phyloP scores from a whole-genome alignment of 2,797 vertebrate species.

The Centropyge bicolor region DNA sequence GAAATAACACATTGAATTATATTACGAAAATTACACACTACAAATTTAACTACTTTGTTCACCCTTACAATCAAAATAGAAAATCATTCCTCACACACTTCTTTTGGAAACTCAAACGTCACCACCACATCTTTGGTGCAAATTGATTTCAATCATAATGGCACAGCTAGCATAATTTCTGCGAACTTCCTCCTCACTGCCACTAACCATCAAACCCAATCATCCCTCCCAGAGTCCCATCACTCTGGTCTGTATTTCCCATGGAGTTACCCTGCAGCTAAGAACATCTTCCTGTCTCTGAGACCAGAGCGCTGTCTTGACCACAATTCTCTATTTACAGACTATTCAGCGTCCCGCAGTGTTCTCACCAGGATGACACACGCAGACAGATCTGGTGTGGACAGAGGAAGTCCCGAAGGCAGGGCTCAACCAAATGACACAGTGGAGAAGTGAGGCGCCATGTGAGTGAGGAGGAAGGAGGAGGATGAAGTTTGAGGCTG shows the following conservation, averaged over 20 bases:
- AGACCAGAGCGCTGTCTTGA: constrained; percentile 41
- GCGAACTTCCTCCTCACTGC: constrained; percentile 57
- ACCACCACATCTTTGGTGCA: not conserved
- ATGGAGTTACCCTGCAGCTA: constrained; percentile 52
- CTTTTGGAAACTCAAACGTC: too few relatives aligned
- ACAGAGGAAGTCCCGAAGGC: constrained; percentile 64
- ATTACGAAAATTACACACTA: not conserved
- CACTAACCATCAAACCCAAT: constrained; percentile 58
- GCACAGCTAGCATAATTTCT: constrained; percentile 47
- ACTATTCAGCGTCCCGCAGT: constrained; percentile 63
- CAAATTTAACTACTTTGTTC: not conserved
- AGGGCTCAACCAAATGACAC: constrained; percentile 64
- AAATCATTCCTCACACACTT: not conserved
- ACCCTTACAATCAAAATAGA: not conserved
- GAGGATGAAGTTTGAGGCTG: constrained; percentile 43
- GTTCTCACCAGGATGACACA: constrained; percentile 68
- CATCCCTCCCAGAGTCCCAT: constrained; percentile 54
- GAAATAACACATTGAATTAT: not conserved
- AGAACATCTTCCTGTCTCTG: constrained; percentile 54
- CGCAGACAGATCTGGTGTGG: constrained; percentile 61
- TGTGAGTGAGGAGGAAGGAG: constrained; percentile 44
- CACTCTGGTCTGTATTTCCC: constrained; percentile 54
- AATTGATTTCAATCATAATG: constrained; percentile 15
- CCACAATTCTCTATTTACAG: constrained; percentile 75
- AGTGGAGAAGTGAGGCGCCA: constrained; percentile 33